A percentile compares a stretch with the other conserved stretches of the same genome.
These are phyloP conservation scores for Eristalinus aeneus DNA, from an alignment of 2,888 invertebrate species.

Conservation along the genomic window DNA sequence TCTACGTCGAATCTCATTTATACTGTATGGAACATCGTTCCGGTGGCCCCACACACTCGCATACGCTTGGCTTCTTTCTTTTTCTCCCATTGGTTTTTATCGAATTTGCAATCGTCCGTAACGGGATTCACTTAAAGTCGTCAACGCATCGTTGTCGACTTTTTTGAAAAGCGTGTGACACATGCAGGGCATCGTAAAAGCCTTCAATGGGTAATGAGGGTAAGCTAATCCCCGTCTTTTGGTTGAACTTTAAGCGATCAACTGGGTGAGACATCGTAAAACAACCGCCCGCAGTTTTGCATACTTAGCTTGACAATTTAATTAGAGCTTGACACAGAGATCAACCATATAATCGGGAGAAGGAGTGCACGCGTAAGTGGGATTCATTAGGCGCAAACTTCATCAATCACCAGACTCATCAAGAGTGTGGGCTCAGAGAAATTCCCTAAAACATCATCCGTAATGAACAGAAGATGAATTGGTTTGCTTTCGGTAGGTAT, in stretches of 20 bases:
- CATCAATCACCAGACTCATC: conserved; percentile 50
- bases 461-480: conserved; percentile 52
- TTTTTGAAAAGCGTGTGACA: conserved; percentile 17
- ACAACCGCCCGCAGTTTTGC: conserved; percentile 56
- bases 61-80: not conserved
- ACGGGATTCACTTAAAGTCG: conserved; percentile 50
- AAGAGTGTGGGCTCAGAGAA: not conserved
- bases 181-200: conserved; percentile 20
- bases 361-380: conserved; percentile 25
- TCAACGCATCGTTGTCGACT: conserved; percentile 13
- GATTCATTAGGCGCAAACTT: conserved; percentile 26
- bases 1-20: conserved; percentile 33
- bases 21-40: conserved; percentile 53
- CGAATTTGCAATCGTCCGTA: conserved; percentile 61
- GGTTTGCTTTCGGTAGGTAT: conserved; percentile 26
- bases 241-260: not conserved
- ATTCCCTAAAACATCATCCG: not conserved
- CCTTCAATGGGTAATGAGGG: conserved; percentile 17
- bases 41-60: conserved; percentile 25
- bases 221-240: not conserved
- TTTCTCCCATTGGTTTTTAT: conserved; percentile 20
- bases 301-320: conserved; percentile 48
- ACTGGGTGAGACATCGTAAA: conserved; percentile 25
- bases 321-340: conserved; percentile 62
- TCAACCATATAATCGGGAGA: conserved; percentile 17